Percentiles rank a stretch among this genome's conserved stretches.
phyloP scores from a whole-genome alignment of 2,888 invertebrate genomes.

The Ecdyonurus torrentis region DNA sequence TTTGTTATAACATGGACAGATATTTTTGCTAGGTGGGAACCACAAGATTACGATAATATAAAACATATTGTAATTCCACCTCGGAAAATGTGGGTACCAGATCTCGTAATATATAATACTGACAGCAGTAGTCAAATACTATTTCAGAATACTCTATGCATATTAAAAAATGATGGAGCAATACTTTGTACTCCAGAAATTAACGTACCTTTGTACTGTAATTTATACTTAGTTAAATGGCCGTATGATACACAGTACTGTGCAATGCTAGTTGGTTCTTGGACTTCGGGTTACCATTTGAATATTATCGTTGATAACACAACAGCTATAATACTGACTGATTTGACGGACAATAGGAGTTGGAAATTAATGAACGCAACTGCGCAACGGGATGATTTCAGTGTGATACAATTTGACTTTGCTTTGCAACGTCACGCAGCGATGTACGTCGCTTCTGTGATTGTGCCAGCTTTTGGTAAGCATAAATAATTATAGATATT shows the following conservation, averaged over 20 bases:
- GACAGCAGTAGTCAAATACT: not conserved
- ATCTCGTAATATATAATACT: not conserved
- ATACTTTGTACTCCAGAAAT: not conserved
- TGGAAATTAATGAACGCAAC: slow-evolving; percentile 36
- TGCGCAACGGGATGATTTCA: slow-evolving; percentile 39
- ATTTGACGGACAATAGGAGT: slow-evolving; percentile 26
- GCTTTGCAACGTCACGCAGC: slow-evolving; percentile 37
- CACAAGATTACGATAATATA: not conserved
- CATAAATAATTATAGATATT: no score
- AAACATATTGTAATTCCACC: not conserved
- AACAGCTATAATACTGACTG: not conserved
- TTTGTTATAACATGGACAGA: not conserved
- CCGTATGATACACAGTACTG: slow-evolving; percentile 52
- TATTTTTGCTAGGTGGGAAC: not conserved
- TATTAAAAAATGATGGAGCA: not conserved
- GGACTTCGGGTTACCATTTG: slow-evolving; percentile 25
- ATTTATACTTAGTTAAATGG: slow-evolving; percentile 38
- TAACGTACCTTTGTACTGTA: slow-evolving; percentile 27
- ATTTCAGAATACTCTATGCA: not conserved
- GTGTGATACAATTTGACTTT: slow-evolving; percentile 40
- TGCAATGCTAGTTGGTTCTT: slow-evolving; percentile 43
- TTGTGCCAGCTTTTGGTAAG: slow-evolving; percentile 35
- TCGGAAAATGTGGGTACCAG: not conserved
- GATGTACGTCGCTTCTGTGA: slow-evolving; percentile 36
- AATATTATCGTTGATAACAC: not conserved